A percentile compares a stretch with the other conserved stretches of the same genome.
Evolutionary conservation across 2,888 invertebrate species (phyloP).

Genomic region (Eupithecia tripunctaria): DNA sequence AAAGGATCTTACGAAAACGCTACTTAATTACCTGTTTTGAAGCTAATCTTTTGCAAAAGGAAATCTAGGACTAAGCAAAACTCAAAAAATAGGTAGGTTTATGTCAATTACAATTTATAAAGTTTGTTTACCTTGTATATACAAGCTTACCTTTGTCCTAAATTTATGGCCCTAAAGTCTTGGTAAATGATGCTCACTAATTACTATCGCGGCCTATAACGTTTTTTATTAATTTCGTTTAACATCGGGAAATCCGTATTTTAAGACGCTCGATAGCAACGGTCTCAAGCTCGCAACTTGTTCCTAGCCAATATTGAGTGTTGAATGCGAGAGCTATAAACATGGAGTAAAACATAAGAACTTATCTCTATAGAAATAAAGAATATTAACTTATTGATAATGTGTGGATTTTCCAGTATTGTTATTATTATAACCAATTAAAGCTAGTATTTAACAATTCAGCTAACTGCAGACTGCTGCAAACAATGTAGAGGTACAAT

Average conservation of each 20-base stretch:
- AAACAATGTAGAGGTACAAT: no score
- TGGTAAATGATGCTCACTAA: neutral
- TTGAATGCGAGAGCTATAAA: no score
- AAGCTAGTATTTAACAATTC: no score
- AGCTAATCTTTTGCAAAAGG: constrained; percentile 16
- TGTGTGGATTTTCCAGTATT: no score
- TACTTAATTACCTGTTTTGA: constrained; percentile 33
- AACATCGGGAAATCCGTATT: neutral
- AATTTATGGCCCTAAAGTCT: neutral
- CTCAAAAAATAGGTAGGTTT: constrained; percentile 29
- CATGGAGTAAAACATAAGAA: no score
- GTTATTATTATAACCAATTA: no score
- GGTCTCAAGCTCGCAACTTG: neutral
- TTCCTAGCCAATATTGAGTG: no score
- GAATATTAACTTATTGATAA: no score
- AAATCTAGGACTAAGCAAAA: constrained; percentile 11
- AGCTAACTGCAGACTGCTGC: no score
- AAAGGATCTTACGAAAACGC: constrained; percentile 25
- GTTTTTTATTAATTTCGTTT: neutral
- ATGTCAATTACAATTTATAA: neutral
- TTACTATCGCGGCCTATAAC: neutral
- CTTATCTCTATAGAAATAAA: no score
- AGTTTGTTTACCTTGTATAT: neutral
- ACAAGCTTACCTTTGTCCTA: neutral
- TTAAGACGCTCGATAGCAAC: neutral